Evolutionary conservation across 2,888 invertebrate species (phyloP).

Genomic region (Melikaiella ostensackeni): DNA sequence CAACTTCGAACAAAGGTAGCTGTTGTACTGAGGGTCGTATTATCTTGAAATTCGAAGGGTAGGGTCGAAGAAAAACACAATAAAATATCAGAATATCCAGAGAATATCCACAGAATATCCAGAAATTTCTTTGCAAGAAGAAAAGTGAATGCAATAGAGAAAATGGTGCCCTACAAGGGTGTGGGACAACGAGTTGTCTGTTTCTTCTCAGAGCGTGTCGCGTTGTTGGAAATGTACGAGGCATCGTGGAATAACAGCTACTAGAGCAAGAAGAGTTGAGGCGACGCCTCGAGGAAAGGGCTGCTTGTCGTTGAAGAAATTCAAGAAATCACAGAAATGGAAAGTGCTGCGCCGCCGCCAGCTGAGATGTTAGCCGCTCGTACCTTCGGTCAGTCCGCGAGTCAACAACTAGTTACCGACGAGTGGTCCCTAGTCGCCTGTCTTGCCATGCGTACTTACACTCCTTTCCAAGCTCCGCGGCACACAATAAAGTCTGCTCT

Average conservation of each 20-base stretch:
- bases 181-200: conserved; percentile 18
- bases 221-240: conserved; percentile 9
- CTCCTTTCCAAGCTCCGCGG: conserved; percentile 17
- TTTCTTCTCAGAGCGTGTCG: conserved; percentile 22
- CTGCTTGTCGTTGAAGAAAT: conserved; percentile 24
- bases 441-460: conserved; percentile 32
- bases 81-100: neutral
- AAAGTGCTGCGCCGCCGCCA: conserved; percentile 61
- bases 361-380: conserved; percentile 54
- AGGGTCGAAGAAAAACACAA: no score
- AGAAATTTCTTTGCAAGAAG: neutral
- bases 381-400: conserved; percentile 13
- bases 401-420: conserved; percentile 24
- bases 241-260: neutral
- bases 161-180: conserved; percentile 9
- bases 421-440: conserved; percentile 35
- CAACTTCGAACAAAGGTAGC: no score
- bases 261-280: conserved; percentile 30
- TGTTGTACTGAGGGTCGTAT: no score
- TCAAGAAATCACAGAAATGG: conserved; percentile 64
- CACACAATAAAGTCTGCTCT: neutral
- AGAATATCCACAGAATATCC: neutral
- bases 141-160: neutral
- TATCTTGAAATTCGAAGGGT: no score
- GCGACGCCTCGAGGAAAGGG: conserved; percentile 23